These are phyloP conservation scores for Tympanuchus pallidicinctus DNA, from an alignment of 2,113 vertebrate species.

Conservation along the genomic window DNA sequence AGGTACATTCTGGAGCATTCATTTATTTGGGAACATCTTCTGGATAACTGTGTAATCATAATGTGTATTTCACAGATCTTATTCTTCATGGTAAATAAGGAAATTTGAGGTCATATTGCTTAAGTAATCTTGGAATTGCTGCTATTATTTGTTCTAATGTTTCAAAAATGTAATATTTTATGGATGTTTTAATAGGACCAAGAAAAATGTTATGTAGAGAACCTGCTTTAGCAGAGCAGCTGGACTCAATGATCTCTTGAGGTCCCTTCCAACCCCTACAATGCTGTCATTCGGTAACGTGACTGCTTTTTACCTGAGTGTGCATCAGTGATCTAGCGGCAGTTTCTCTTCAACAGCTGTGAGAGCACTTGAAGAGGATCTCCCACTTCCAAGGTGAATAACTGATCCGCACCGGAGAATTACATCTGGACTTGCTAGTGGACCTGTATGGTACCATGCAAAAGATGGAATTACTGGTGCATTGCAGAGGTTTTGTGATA, in stretches of 20 bases:
- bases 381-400: neutral
- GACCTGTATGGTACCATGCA: rapidly evolving
- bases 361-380: neutral
- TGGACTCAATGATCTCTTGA: too few relatives aligned
- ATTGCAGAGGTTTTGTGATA: neutral
- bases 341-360: neutral
- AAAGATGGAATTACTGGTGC: neutral
- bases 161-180: neutral
- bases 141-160: neutral
- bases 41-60: neutral
- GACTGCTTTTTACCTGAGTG: neutral
- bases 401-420: neutral
- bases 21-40: neutral
- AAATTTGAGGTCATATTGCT: neutral
- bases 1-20: neutral
- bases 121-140: neutral
- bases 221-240: too few relatives aligned
- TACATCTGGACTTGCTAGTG: neutral
- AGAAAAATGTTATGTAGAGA: neutral
- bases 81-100: neutral
- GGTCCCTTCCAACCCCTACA: too few relatives aligned
- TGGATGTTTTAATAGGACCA: neutral
- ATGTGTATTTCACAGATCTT: neutral
- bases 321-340: neutral
- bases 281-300: too few relatives aligned